A percentile compares a stretch with the other conserved stretches of the same genome.
Evolutionary conservation across 2,797 vertebrate species (phyloP).

Genomic region (Darevskia nairensis): DNA sequence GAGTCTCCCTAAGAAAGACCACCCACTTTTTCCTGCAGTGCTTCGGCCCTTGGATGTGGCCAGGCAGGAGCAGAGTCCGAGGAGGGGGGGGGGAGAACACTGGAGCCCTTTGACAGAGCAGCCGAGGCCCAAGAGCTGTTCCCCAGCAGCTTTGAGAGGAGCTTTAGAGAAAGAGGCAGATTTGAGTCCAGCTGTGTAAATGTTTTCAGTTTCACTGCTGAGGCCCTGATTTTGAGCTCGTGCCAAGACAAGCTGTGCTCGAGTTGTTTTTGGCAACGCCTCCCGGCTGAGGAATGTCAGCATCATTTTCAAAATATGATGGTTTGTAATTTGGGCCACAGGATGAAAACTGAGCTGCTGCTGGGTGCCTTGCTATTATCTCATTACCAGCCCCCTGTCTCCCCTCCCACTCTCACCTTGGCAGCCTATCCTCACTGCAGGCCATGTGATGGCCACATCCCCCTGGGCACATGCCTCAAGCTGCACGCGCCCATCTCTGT

Average conservation of each 20-base stretch:
- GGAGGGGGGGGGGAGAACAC: constrained; percentile 63
- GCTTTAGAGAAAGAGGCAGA: constrained; percentile 83
- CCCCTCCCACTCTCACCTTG: constrained; percentile 77
- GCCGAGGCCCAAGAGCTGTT: constrained; percentile 62
- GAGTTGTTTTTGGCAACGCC: constrained; percentile 95
- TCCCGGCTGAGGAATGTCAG: constrained; percentile 94
- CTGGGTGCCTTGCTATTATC: constrained; percentile 86
- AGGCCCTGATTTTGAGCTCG: constrained; percentile 89
- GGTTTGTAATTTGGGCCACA: constrained; percentile 91
- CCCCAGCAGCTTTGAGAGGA: constrained; percentile 77
- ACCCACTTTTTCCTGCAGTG: constrained; percentile 63
- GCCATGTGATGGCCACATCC: constrained; percentile 34
- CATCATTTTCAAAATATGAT: constrained; percentile 94
- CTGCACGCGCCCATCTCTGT: no score
- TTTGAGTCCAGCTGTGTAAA: constrained; percentile 98
- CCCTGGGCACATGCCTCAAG: constrained; percentile 41
- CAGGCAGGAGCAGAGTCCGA: constrained; percentile 55
- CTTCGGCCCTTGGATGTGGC: constrained; percentile 69
- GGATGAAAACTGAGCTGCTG: constrained; percentile 89
- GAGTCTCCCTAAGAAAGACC: constrained; percentile 64
- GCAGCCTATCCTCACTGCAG: constrained; percentile 78
- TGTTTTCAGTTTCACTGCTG: constrained; percentile 97
- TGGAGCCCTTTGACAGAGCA: constrained; percentile 77
- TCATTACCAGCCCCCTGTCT: constrained; percentile 78
- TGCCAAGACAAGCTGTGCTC: constrained; percentile 93